Evolutionary conservation across 2,113 vertebrate species (phyloP).

Genomic region (Antechinus flavipes): DNA sequence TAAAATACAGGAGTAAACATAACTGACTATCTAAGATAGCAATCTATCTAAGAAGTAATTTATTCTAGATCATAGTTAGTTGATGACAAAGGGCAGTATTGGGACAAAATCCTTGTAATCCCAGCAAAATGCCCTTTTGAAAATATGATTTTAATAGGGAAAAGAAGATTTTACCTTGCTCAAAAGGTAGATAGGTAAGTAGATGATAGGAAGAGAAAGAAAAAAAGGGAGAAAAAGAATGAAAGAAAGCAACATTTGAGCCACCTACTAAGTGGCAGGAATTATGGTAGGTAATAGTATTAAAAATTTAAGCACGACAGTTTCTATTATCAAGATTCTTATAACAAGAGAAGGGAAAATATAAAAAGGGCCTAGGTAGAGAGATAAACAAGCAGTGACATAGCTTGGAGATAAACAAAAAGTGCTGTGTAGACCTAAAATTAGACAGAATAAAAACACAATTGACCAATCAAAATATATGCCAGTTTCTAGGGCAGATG

Average conservation of each 20-base stretch:
- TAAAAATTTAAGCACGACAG: neutral
- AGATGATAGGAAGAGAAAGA: neutral
- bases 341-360: neutral
- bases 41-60: neutral
- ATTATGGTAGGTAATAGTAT: neutral
- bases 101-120: neutral
- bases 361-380: neutral
- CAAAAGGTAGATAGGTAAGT: neutral
- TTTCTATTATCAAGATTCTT: neutral
- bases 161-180: neutral
- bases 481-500: neutral
- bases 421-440: neutral
- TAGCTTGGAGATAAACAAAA: neutral
- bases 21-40: too few species aligned
- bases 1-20: neutral
- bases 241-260: neutral
- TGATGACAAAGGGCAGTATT: neutral
- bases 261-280: neutral
- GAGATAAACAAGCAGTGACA: neutral
- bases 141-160: neutral
- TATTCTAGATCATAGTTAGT: neutral
- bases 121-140: neutral
- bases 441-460: neutral
- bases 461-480: neutral
- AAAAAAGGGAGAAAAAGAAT: neutral